Percentiles rank a stretch among this genome's conserved stretches.
Evolutionary conservation across 2,113 vertebrate genomes (phyloP).

Genomic region (Hoplias malabaricus): DNA sequence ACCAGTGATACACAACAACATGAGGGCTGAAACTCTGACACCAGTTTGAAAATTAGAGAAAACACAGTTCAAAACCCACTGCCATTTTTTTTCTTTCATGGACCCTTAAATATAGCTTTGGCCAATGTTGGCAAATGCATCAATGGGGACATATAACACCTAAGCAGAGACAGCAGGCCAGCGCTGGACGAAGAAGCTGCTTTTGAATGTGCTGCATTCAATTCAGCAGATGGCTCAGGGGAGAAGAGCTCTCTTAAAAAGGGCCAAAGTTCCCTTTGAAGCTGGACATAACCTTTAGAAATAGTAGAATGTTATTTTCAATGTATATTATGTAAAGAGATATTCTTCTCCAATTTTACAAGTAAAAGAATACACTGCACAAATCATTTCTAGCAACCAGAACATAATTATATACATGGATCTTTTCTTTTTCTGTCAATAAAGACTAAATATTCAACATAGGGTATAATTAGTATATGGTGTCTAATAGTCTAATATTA

Average conservation of each 20-base stretch:
- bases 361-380: background rate
- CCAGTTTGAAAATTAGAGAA: slow-evolving; percentile 21
- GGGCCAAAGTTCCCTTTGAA: slow-evolving; percentile 1
- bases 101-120: slow-evolving; percentile 9
- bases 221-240: background rate
- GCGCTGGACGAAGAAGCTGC: background rate
- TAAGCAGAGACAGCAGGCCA: background rate
- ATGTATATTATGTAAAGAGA: background rate
- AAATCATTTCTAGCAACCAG: background rate
- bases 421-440: no score
- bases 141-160: background rate
- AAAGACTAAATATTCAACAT: no score
- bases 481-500: no score
- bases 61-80: background rate
- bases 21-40: background rate
- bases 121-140: background rate
- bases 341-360: background rate
- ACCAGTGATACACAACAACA: background rate
- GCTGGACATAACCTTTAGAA: background rate
- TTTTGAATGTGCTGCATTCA: background rate
- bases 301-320: slow-evolving; percentile 12
- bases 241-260: background rate
- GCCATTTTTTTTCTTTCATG: slow-evolving; percentile 28
- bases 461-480: no score
- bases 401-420: no score